A percentile compares a stretch with the other conserved stretches of the same genome.
phyloP scores from a whole-genome alignment of 2,888 invertebrate genomes.

The Polyommatus iphigenia region DNA sequence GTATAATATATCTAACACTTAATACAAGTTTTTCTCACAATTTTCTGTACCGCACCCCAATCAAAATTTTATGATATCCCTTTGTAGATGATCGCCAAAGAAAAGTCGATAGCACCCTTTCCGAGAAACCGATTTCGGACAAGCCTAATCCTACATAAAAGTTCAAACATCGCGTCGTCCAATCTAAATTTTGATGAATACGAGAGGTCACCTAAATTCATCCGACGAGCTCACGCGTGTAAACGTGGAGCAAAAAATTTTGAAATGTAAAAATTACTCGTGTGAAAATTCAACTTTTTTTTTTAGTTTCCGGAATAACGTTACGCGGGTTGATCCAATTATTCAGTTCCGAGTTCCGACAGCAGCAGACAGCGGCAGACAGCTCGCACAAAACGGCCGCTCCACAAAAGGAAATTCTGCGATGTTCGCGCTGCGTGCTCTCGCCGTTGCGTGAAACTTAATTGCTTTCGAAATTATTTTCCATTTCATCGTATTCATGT shows the following conservation, averaged over 20 bases:
- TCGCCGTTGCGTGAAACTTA: conserved; percentile 24
- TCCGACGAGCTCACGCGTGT: conserved; percentile 5
- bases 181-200: conserved; percentile 11
- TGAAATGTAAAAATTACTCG: background rate
- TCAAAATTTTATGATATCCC: background rate
- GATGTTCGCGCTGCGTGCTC: conserved; percentile 1
- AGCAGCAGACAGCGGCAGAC: conserved; percentile 5
- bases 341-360: conserved; percentile 25
- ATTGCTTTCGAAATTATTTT: conserved; percentile 28
- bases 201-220: background rate
- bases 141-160: conserved; percentile 1
- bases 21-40: background rate
- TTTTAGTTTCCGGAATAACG: conserved; percentile 17
- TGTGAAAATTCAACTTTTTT: conserved; percentile 2
- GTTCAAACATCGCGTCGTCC: conserved; percentile 1
- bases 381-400: conserved; percentile 24
- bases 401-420: conserved; percentile 25
- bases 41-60: background rate
- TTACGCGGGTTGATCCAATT: conserved; percentile 30
- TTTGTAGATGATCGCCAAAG: background rate
- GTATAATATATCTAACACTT: background rate
- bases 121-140: conserved; percentile 5
- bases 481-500: conserved; percentile 28
- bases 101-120: background rate
- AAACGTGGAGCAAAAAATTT: conserved; percentile 11